Conservation (phyloP, 1,140 invertebrate genomes). For the Eurosta solidaginis region DNA sequence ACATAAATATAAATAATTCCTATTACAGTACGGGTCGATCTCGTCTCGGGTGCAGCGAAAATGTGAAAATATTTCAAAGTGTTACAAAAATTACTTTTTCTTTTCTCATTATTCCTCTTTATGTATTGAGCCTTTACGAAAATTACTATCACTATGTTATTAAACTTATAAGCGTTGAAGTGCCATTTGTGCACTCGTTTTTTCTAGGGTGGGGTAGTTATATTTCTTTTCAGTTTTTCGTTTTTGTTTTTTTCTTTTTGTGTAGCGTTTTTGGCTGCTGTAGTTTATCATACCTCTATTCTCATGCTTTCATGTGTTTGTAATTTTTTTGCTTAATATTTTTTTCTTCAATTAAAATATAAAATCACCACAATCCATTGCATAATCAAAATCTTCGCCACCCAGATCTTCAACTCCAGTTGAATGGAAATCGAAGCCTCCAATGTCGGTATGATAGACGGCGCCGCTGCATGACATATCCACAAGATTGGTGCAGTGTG, state of each 20-base stretch:
- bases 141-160: background rate
- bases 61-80: conserved; percentile 9
- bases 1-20: background rate
- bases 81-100: background rate
- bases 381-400: conserved; percentile 68
- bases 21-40: background rate
- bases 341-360: conserved; percentile 62
- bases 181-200: conserved; percentile 8
- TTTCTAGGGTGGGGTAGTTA: conserved; percentile 34
- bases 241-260: conserved; percentile 11
- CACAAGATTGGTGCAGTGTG: conserved; percentile 66
- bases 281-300: background rate
- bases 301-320: background rate
- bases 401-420: conserved; percentile 61
- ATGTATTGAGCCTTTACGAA: background rate
- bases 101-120: too few species aligned
- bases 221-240: conserved; percentile 26
- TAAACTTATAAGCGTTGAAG: conserved; percentile 17
- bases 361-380: conserved; percentile 67
- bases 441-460: conserved; percentile 65
- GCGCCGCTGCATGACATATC: conserved; percentile 64
- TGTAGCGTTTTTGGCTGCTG: background rate
- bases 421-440: conserved; percentile 64
- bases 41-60: conserved; percentile 10
- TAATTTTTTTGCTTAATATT: background rate